phyloP scores from a whole-genome alignment of 92 coral and sea anemone genomes.

The Epizoanthus stellaris region DNA sequence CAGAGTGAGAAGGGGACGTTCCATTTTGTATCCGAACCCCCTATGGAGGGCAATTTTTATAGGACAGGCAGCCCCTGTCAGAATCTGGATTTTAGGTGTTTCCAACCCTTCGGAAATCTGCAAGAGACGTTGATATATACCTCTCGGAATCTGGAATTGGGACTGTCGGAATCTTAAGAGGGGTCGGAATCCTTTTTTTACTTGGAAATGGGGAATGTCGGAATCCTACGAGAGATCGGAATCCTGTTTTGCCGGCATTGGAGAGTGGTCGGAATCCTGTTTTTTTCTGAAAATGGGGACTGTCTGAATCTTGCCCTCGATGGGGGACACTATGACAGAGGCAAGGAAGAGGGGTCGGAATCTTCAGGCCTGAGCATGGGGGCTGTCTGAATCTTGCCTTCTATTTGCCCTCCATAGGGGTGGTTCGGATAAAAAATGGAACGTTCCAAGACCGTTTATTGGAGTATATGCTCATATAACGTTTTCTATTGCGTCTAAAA shows the following conservation, averaged over 20 bases:
- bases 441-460: not conserved
- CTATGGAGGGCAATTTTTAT: no score
- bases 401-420: not conserved
- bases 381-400: not conserved
- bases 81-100: not conserved
- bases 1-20: no score
- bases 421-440: not conserved
- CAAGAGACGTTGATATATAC: not conserved
- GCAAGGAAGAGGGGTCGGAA: constrained; percentile 3
- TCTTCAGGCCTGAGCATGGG: constrained; percentile 1
- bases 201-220: not conserved
- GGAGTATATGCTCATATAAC: not conserved
- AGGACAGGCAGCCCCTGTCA: not conserved
- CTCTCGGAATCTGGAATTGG: not conserved
- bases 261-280: no score
- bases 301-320: constrained; percentile 2
- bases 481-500: constrained; percentile 43
- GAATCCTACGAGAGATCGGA: no score
- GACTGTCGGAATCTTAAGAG: not conserved
- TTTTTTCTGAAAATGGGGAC: not conserved
- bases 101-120: not conserved
- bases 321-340: not conserved
- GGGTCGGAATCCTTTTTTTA: not conserved
- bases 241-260: no score
- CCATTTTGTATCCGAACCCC: no score